A percentile compares a stretch with the other conserved stretches of the same genome.
Evolutionary conservation across 2,888 invertebrate genomes (phyloP).

Genomic region (Tolmerus cingulatus): DNA sequence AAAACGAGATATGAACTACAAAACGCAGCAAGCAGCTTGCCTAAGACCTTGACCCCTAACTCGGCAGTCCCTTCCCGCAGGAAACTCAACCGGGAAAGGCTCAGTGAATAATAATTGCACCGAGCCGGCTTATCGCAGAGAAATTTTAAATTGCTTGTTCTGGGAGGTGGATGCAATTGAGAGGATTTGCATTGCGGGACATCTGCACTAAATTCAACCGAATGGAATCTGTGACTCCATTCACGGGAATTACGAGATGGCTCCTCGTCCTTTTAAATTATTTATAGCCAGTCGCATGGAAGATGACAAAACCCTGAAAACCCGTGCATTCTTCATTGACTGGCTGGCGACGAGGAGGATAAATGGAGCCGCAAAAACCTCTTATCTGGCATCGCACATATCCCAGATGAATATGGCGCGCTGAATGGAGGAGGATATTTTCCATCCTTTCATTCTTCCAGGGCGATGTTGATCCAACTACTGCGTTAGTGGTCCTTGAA

Average conservation of each 20-base stretch:
- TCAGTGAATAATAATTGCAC: not conserved
- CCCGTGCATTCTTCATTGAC: slow-evolving; percentile 13
- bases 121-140: not conserved
- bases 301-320: slow-evolving; percentile 23
- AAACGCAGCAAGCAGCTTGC: not conserved
- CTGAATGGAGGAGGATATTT: slow-evolving; percentile 8
- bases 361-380: slow-evolving; percentile 22
- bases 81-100: not conserved
- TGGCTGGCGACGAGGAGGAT: not conserved
- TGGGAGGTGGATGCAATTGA: not conserved
- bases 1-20: not conserved
- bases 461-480: slow-evolving; percentile 25
- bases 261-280: not conserved
- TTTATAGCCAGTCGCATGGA: slow-evolving; percentile 8
- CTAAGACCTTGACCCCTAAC: not conserved
- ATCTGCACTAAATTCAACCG: not conserved
- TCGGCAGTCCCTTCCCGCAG: not conserved
- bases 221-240: not conserved
- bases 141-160: not conserved
- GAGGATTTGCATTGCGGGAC: not conserved
- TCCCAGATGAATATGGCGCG: slow-evolving; percentile 14
- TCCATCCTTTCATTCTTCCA: slow-evolving; percentile 29
- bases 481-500: slow-evolving; percentile 36
- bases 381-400: slow-evolving; percentile 19
- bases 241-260: not conserved